Conservation (phyloP, 1,140 invertebrate genomes). For the Penaeus indicus region DNA sequence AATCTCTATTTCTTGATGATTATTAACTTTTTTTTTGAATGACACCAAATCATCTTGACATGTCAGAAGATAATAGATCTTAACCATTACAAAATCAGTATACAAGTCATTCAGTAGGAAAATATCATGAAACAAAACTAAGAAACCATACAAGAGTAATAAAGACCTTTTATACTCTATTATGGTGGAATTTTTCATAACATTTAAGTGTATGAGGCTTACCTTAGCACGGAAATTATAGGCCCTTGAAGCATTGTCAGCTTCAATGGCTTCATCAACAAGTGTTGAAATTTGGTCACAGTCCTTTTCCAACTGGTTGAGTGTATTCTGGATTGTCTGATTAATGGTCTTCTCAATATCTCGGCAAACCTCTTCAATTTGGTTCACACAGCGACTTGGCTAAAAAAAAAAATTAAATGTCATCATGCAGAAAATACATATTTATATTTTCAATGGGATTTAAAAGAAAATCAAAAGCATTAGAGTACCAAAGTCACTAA, state of each 20-base stretch:
- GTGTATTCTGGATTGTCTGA: conserved; percentile 76
- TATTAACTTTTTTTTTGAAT: not conserved
- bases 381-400: conserved; percentile 73
- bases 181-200: no score
- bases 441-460: no score
- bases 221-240: conserved; percentile 68
- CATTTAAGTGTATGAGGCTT: not conserved
- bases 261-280: conserved; percentile 71
- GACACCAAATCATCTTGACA: no score
- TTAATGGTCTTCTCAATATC: conserved; percentile 77
- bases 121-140: not conserved
- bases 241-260: conserved; percentile 70
- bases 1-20: not conserved
- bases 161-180: not conserved
- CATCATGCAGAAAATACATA: no score
- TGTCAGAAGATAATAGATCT: not conserved
- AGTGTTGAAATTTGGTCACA: conserved; percentile 73
- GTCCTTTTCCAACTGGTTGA: conserved; percentile 76
- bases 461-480: not conserved
- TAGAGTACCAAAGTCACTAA: not conserved
- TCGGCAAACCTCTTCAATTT: conserved; percentile 76
- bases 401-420: not conserved
- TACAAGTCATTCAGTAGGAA: not conserved
- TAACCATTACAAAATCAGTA: not conserved
- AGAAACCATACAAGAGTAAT: not conserved